These are phyloP conservation scores for Oconnorella tubifera DNA, from an alignment of 2,888 invertebrate genomes.

Conservation along the genomic window DNA sequence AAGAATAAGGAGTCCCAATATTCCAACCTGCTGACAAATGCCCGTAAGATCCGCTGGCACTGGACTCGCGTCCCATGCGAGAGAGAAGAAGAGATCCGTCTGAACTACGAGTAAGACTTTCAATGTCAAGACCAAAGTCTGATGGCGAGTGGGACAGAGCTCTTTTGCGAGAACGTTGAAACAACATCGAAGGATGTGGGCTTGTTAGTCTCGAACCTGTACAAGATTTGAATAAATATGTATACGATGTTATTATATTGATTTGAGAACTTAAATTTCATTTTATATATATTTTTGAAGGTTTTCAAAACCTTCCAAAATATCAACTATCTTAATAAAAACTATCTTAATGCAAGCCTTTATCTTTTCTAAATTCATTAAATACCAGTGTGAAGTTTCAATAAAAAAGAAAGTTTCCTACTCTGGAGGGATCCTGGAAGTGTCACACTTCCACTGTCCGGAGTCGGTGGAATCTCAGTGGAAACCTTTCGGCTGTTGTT, in stretches of 20 bases:
- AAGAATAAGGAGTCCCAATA: too few relatives aligned
- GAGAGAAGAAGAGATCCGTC: conserved; percentile 70
- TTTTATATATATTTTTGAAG: too few relatives aligned
- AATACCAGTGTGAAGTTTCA: too few relatives aligned
- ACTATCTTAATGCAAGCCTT: too few relatives aligned
- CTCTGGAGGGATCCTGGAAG: conserved; percentile 71
- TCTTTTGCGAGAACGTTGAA: conserved; percentile 70
- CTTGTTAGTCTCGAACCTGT: conserved; percentile 69
- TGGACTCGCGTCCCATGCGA: conserved; percentile 55
- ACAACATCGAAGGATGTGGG: conserved; percentile 60
- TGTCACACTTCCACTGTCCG: conserved; percentile 75
- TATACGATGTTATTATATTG: too few relatives aligned
- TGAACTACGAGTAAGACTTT: conserved; percentile 90
- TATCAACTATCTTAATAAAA: too few relatives aligned
- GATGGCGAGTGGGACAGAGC: conserved; percentile 87
- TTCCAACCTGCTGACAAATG: conserved; percentile 82
- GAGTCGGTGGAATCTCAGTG: conserved; percentile 62
- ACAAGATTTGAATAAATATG: too few relatives aligned
- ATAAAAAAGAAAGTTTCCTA: background rate
- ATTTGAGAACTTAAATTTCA: too few relatives aligned
- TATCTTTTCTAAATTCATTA: too few relatives aligned
- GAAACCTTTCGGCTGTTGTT: conserved; percentile 1
- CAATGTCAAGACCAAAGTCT: conserved; percentile 89
- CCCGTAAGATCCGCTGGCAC: conserved; percentile 91
- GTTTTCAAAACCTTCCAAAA: too few relatives aligned